Percentiles rank a stretch among this genome's conserved stretches.
Conservation (phyloP, 2,113 vertebrate genomes). For the Centropus bengalensis region DNA sequence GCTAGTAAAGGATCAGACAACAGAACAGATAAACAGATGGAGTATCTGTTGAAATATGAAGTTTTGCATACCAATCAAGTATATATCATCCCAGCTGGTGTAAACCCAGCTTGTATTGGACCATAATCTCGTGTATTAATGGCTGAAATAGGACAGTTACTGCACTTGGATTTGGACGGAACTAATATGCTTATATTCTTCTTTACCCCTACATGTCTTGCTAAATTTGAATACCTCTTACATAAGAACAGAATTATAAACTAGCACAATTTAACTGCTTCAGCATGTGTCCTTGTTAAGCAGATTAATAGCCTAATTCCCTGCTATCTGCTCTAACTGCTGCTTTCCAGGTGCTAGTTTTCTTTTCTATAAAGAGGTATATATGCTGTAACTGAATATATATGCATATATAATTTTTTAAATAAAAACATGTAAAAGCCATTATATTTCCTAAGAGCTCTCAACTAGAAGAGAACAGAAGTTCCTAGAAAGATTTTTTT, state of each 20-base stretch:
- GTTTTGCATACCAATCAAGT: background rate
- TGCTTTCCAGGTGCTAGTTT: background rate
- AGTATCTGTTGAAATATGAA: background rate
- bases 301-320: constrained; percentile 52
- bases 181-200: background rate
- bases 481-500: background rate
- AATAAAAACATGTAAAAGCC: background rate
- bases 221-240: constrained; percentile 29
- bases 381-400: background rate
- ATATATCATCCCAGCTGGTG: background rate
- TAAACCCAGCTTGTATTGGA: background rate
- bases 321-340: constrained; percentile 45
- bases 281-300: constrained; percentile 28
- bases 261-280: constrained; percentile 54
- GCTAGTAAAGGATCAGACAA: background rate
- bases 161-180: background rate
- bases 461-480: background rate
- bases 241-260: constrained; percentile 22
- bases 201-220: background rate
- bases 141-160: background rate
- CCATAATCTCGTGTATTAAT: background rate
- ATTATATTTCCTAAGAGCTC: background rate
- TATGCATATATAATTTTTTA: background rate
- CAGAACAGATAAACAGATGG: background rate
- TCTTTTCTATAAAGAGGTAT: background rate